phyloP scores from a whole-genome alignment of 2,888 invertebrate species.

The Vesta saturnalis region DNA sequence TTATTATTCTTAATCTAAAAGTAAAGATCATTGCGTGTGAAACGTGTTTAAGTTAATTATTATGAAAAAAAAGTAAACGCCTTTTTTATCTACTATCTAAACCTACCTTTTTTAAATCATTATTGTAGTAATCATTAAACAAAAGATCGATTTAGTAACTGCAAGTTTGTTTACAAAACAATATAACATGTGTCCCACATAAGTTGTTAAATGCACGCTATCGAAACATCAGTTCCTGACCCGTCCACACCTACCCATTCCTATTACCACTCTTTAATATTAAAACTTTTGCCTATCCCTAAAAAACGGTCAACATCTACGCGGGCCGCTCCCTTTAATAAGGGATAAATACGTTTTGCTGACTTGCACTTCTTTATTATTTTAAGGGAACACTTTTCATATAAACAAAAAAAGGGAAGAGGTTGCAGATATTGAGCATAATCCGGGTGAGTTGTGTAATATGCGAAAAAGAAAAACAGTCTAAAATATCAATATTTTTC shows the following conservation, averaged over 20 bases:
- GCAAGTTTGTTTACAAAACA: not conserved
- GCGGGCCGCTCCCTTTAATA: slow-evolving; percentile 24
- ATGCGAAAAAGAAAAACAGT: slow-evolving; percentile 16
- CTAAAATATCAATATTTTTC: slow-evolving; percentile 25
- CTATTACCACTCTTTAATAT: slow-evolving; percentile 43
- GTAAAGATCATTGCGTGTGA: not conserved
- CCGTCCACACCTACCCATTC: slow-evolving; percentile 43
- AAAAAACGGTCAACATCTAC: slow-evolving; percentile 28
- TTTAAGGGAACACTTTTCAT: no score
- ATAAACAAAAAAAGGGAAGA: no score
- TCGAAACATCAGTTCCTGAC: slow-evolving; percentile 42
- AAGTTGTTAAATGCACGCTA: slow-evolving; percentile 39
- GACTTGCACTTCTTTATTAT: slow-evolving; percentile 19
- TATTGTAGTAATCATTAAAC: not conserved
- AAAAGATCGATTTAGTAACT: not conserved
- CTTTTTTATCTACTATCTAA: not conserved
- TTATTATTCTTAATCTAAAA: not conserved
- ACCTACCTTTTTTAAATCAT: not conserved
- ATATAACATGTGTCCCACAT: slow-evolving; percentile 33
- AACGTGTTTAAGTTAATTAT: not conserved
- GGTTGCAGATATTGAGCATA: no score
- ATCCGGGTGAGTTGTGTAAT: not conserved
- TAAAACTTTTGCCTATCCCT: slow-evolving; percentile 34
- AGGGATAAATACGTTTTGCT: slow-evolving; percentile 17
- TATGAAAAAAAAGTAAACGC: not conserved